A percentile compares a stretch with the other conserved stretches of the same genome.
Evolutionary conservation across 2,888 invertebrate species (phyloP).

Genomic region (Camponotus fellah): DNA sequence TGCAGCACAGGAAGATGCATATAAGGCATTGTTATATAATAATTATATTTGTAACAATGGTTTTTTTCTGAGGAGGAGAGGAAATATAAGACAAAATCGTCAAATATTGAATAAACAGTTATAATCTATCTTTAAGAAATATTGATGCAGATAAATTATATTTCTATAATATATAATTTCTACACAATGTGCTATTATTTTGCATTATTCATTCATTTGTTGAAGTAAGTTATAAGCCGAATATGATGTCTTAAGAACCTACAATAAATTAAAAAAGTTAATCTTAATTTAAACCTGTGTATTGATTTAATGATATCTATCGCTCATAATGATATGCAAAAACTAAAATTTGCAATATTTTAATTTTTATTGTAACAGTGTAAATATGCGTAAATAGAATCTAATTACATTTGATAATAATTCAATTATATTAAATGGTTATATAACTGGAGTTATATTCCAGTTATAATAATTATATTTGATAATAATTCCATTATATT

Average conservation of each 20-base stretch:
- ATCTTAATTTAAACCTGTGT: not conserved
- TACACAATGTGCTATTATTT: conserved; percentile 2
- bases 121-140: not conserved
- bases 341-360: not conserved
- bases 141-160: not conserved
- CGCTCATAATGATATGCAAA: not conserved
- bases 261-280: not conserved
- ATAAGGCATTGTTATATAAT: no score
- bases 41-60: conserved; percentile 10
- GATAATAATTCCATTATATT: no score
- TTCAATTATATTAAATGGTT: no score
- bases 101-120: not conserved
- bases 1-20: not conserved
- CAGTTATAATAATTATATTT: no score
- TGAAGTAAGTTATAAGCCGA: not conserved
- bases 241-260: not conserved
- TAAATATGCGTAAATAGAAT: not conserved
- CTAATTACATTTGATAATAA: no score
- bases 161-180: not conserved
- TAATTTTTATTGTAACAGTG: not conserved
- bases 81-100: not conserved
- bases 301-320: not conserved
- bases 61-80: not conserved
- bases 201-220: not conserved
- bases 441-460: no score